Evolutionary conservation across 2,113 vertebrate genomes (phyloP).

Genomic region (Pteropus alecto): DNA sequence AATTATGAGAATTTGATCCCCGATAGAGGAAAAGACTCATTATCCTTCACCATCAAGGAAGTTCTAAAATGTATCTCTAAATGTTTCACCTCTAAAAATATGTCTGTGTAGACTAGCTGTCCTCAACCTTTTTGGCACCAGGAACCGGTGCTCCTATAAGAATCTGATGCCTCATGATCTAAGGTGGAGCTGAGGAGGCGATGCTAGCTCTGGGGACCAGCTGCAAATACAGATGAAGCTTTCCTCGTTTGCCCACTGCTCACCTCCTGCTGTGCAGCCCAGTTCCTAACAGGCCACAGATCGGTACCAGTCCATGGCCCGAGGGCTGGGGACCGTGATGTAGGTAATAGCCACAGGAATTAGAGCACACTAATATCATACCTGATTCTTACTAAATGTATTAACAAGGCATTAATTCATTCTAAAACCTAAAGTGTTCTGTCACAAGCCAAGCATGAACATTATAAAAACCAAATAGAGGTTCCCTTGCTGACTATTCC

Average conservation of each 20-base stretch:
- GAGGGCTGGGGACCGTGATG: too few species aligned
- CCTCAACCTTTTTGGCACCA: too few species aligned
- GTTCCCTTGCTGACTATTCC: neutral
- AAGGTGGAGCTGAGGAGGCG: too few species aligned
- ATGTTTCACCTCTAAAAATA: neutral
- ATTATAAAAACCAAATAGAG: constrained; percentile 10
- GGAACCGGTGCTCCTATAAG: too few species aligned
- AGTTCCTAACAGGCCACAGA: too few species aligned
- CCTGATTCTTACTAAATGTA: constrained; percentile 50
- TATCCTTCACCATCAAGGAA: neutral
- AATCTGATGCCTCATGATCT: too few species aligned
- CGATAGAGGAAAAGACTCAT: neutral
- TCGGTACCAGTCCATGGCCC: too few species aligned
- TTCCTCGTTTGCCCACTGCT: too few species aligned
- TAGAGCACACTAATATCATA: neutral
- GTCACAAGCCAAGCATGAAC: neutral
- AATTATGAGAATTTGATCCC: neutral
- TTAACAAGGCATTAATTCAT: constrained; percentile 27
- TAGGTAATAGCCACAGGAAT: neutral
- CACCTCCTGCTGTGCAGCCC: too few species aligned
- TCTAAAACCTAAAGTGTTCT: neutral
- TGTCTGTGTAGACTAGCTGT: neutral
- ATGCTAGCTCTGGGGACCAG: too few species aligned
- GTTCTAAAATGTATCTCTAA: constrained; percentile 28
- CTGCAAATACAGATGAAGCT: too few species aligned